phyloP scores from a whole-genome alignment of 2,113 vertebrate species.

The Fulica atra region DNA sequence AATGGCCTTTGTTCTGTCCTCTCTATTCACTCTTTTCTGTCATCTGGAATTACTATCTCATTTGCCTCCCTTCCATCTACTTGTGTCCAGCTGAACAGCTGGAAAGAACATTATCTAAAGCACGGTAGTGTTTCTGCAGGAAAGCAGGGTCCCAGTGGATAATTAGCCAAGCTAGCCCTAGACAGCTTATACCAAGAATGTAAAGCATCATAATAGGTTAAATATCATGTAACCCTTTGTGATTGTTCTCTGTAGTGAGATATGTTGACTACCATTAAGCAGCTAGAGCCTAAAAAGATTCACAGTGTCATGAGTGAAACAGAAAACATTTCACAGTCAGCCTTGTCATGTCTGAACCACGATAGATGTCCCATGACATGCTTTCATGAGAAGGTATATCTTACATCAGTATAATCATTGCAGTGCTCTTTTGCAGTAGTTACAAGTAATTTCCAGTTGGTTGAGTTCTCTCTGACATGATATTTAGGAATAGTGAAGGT shows the following conservation, averaged over 20 bases:
- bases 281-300: background rate
- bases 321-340: slow-evolving; percentile 15
- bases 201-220: background rate
- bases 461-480: background rate
- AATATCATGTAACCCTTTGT: slow-evolving; percentile 37
- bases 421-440: background rate
- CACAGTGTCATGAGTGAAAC: background rate
- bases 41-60: slow-evolving; percentile 58
- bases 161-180: slow-evolving; percentile 10
- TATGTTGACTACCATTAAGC: background rate
- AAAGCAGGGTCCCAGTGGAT: slow-evolving; percentile 46
- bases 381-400: background rate
- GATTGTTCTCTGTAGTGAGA: background rate
- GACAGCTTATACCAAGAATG: slow-evolving; percentile 10
- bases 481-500: background rate
- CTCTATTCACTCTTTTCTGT: slow-evolving; percentile 29
- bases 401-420: background rate
- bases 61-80: slow-evolving; percentile 22
- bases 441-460: background rate
- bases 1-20: slow-evolving; percentile 33
- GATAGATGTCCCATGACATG: background rate
- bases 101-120: slow-evolving; percentile 61
- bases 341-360: background rate
- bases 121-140: slow-evolving; percentile 47
- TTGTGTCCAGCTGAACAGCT: slow-evolving; percentile 60